Conservation (phyloP, 2,888 invertebrate species). For the Eudasyphora cyanicolor region DNA sequence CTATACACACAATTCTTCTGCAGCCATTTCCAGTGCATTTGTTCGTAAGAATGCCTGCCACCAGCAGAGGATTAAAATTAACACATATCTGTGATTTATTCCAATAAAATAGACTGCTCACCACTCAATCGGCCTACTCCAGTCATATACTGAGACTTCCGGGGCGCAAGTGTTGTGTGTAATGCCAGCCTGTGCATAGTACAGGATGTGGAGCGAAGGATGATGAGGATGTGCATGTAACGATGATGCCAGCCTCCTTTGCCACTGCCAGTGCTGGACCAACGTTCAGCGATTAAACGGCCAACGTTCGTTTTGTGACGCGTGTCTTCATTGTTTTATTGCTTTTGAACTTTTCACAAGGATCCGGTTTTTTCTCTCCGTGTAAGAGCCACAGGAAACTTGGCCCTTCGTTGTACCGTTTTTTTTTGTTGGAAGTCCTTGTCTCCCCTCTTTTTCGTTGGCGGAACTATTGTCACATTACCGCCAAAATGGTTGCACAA, state of each 20-base stretch:
- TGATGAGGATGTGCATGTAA: background rate
- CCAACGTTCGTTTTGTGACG: constrained; percentile 8
- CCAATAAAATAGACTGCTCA: constrained; percentile 26
- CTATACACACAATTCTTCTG: background rate
- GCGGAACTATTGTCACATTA: constrained; percentile 23
- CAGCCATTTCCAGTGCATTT: background rate
- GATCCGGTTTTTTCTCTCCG: constrained; percentile 7
- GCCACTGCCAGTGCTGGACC: background rate
- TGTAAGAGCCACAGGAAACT: background rate
- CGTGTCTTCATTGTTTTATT: constrained; percentile 33
- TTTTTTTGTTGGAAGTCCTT: background rate
- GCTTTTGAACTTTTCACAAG: constrained; percentile 33
- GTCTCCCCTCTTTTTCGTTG: background rate
- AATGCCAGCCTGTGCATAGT: no score
- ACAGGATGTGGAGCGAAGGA: no score
- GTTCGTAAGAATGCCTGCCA: background rate
- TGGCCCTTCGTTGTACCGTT: background rate
- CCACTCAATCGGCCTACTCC: background rate
- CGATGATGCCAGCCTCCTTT: background rate
- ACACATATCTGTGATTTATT: constrained; percentile 37
- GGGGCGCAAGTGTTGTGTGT: constrained; percentile 23
- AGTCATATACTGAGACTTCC: constrained; percentile 2
- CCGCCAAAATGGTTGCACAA: background rate
- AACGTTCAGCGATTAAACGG: constrained; percentile 31
- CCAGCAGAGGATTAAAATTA: constrained; percentile 34